phyloP scores from a whole-genome alignment of 2,797 vertebrate genomes.

The Neostethus bicornis region DNA sequence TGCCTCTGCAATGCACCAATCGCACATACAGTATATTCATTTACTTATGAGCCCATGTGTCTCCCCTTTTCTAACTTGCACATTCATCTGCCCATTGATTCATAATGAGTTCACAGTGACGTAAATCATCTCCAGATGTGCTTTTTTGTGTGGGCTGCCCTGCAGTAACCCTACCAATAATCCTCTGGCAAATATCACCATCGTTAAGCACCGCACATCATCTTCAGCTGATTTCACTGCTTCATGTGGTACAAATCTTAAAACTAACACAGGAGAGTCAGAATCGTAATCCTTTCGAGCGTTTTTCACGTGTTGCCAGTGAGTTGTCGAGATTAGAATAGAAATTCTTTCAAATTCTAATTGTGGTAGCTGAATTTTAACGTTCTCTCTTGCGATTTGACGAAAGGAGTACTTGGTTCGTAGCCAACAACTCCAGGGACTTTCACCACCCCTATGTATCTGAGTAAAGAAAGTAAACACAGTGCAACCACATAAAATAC shows the following conservation, averaged over 20 bases:
- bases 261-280: constrained; percentile 40
- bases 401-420: constrained; percentile 32
- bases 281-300: constrained; percentile 54
- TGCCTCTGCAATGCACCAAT: constrained; percentile 46
- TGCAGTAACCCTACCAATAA: constrained; percentile 50
- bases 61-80: neutral
- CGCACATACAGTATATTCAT: constrained; percentile 1
- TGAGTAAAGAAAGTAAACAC: no score
- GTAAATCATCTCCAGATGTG: constrained; percentile 47
- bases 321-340: constrained; percentile 60
- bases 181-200: constrained; percentile 47
- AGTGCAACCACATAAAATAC: constrained; percentile 1
- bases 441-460: neutral
- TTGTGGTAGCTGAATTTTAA: constrained; percentile 28
- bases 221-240: constrained; percentile 60
- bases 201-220: constrained; percentile 46
- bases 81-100: constrained; percentile 20
- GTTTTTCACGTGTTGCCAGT: constrained; percentile 50
- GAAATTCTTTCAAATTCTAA: constrained; percentile 29
- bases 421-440: constrained; percentile 18
- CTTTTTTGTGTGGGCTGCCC: constrained; percentile 18
- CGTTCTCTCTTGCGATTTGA: constrained; percentile 23
- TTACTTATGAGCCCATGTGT: constrained; percentile 1
- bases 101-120: constrained; percentile 1
- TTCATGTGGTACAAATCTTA: constrained; percentile 44